phyloP scores from a whole-genome alignment of 2,888 invertebrate species.

The Sepiola atlantica region DNA sequence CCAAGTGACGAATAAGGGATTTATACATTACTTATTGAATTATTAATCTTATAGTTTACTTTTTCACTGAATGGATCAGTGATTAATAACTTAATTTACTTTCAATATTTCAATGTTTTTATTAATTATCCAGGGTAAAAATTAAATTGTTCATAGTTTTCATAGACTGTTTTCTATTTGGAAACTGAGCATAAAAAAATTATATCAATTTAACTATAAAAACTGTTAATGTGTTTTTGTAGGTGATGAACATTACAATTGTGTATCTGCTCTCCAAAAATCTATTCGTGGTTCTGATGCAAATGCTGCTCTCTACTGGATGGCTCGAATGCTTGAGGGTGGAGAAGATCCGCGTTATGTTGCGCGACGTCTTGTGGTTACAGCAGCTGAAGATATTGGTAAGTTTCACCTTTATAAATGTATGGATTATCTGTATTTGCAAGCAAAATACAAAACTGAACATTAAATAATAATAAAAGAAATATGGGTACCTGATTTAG shows the following conservation, averaged over 20 bases:
- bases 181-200: no score
- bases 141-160: no score
- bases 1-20: no score
- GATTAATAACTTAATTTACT: no score
- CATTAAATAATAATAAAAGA: neutral
- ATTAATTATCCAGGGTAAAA: no score
- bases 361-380: slow-evolving; percentile 83
- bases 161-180: no score
- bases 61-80: no score
- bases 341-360: slow-evolving; percentile 88
- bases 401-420: slow-evolving; percentile 54
- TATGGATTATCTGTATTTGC: neutral
- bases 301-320: slow-evolving; percentile 88
- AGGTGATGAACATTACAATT: slow-evolving; percentile 88
- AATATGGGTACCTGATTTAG: neutral
- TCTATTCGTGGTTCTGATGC: slow-evolving; percentile 87
- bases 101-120: no score
- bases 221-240: neutral
- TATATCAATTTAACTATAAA: neutral
- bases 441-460: neutral
- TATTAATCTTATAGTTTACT: no score
- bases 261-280: slow-evolving; percentile 88
- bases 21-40: no score
- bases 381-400: slow-evolving; percentile 88
- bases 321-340: slow-evolving; percentile 84